Evolutionary conservation across 2,113 vertebrate genomes (phyloP).

Genomic region (Rhegmatorhina hoffmannsi): DNA sequence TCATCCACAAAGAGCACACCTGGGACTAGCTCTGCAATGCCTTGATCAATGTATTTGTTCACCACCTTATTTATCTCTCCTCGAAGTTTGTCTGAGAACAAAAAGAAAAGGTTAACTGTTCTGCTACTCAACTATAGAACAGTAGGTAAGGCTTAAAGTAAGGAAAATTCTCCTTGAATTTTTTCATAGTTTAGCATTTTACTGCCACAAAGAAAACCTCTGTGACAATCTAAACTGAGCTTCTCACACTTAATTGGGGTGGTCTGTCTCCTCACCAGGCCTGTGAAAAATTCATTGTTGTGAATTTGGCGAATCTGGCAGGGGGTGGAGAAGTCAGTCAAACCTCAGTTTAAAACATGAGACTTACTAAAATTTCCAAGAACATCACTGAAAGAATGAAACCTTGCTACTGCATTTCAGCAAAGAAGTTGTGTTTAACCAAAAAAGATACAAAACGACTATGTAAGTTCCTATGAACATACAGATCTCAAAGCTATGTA

Average conservation of each 20-base stretch:
- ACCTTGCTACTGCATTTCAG: not conserved
- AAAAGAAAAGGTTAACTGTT: not conserved
- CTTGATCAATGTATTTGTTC: constrained; percentile 98
- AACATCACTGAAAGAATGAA: not conserved
- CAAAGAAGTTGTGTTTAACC: not conserved
- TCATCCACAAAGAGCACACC: constrained; percentile 96
- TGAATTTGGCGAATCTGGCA: not conserved
- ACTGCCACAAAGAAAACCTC: not conserved
- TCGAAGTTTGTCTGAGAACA: constrained; percentile 89
- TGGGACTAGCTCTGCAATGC: constrained; percentile 93
- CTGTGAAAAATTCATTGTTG: not conserved
- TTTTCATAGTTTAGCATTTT: not conserved
- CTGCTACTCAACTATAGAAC: not conserved
- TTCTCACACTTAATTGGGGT: not conserved
- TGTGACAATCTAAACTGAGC: not conserved
- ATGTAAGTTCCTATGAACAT: not conserved
- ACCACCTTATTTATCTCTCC: constrained; percentile 98
- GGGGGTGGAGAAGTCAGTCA: not conserved
- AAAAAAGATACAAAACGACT: not conserved
- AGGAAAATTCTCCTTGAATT: not conserved
- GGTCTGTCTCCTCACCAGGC: not conserved
- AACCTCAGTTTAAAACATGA: not conserved
- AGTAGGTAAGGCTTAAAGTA: not conserved
- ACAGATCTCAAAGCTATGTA: not conserved
- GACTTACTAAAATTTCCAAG: not conserved